Evolutionary conservation across 92 coral and sea anemone species (phyloP).

Genomic region (Heliopora coerulea): DNA sequence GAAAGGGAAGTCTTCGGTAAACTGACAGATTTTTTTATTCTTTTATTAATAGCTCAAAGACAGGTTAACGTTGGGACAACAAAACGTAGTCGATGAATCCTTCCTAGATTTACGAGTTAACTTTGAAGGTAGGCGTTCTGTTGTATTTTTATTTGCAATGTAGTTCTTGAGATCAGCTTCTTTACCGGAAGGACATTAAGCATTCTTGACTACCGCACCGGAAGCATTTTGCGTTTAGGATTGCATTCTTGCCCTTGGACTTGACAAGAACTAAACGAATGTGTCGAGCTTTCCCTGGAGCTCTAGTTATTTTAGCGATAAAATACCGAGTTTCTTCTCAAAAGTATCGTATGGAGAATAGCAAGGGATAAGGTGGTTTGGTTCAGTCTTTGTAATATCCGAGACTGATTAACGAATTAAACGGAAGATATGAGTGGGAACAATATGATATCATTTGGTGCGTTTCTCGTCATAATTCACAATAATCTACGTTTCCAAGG

Average conservation of each 20-base stretch:
- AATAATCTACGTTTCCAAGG: conserved; percentile 19
- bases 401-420: neutral
- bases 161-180: conserved; percentile 4
- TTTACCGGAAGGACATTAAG: conserved; percentile 30
- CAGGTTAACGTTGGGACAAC: conserved; percentile 88
- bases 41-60: conserved; percentile 72
- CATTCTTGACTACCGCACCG: conserved; percentile 6
- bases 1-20: neutral
- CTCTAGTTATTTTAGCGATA: conserved; percentile 8
- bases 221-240: conserved; percentile 33
- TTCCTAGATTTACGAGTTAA: conserved; percentile 87
- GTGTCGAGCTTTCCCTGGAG: neutral
- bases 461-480: conserved; percentile 14
- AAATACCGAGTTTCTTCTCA: neutral
- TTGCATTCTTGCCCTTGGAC: conserved; percentile 48
- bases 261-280: conserved; percentile 20
- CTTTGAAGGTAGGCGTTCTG: conserved; percentile 79
- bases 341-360: neutral
- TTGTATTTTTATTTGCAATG: conserved; percentile 33
- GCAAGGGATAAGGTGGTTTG: neutral
- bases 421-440: conserved; percentile 19
- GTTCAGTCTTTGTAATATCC: neutral
- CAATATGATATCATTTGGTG: conserved; percentile 1
- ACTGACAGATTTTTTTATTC: neutral
- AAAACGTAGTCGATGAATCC: conserved; percentile 67